Evolutionary conservation across 2,113 vertebrate genomes (phyloP).

Genomic region (Apteryx mantelli): DNA sequence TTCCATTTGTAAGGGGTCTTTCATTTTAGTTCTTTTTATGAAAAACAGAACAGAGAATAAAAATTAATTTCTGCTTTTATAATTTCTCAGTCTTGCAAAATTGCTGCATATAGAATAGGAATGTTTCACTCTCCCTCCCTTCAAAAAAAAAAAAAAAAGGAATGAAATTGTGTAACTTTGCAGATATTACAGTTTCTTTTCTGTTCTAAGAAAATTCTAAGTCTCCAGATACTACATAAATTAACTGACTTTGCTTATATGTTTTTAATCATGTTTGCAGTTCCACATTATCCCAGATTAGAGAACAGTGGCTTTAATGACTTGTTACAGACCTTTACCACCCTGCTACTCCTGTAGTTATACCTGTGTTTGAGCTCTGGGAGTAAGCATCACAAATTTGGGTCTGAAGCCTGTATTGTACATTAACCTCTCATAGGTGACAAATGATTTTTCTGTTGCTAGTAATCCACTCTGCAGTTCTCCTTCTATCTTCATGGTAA

Average conservation of each 20-base stretch:
- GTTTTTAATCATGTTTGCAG: neutral
- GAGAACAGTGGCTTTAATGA: neutral
- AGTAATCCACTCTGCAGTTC: neutral
- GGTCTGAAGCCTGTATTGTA: neutral
- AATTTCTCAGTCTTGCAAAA: neutral
- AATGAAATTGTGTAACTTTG: neutral
- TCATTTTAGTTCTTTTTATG: neutral
- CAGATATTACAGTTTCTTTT: neutral
- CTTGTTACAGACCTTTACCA: neutral
- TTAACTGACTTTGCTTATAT: neutral
- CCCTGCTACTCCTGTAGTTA: neutral
- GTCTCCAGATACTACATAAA: neutral
- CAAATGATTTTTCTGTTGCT: neutral
- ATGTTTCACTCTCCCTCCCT: neutral
- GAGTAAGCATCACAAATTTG: neutral
- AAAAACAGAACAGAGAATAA: neutral
- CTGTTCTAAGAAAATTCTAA: neutral
- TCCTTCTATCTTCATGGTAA: rapidly evolving
- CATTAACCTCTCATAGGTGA: neutral
- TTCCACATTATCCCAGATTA: neutral
- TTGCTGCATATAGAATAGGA: neutral
- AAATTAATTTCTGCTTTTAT: neutral
- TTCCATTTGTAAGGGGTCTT: neutral
- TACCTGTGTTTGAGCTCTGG: neutral
- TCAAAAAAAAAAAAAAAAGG: neutral